These are phyloP conservation scores for Hydraecia micacea DNA, from an alignment of 2,888 invertebrate species.

Conservation along the genomic window DNA sequence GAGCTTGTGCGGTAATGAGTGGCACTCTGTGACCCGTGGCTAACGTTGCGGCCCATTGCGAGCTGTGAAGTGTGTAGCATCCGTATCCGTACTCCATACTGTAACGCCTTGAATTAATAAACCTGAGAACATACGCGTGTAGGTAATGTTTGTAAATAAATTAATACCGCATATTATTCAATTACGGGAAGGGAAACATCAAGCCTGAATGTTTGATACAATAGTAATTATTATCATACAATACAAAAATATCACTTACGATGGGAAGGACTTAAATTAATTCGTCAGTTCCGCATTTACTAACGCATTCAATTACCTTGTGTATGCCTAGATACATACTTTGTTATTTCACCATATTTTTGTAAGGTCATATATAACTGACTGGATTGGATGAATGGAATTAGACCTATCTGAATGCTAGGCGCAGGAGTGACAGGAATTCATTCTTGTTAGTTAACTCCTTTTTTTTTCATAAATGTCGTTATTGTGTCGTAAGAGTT, in stretches of 20 bases:
- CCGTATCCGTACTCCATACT: neutral
- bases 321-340: neutral
- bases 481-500: neutral
- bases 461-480: neutral
- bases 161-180: neutral
- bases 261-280: neutral
- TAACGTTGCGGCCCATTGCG: neutral
- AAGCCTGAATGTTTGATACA: constrained; percentile 11
- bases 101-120: neutral
- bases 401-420: neutral
- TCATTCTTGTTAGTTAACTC: neutral
- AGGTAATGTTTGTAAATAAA: constrained; percentile 16
- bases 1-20: neutral
- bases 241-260: neutral
- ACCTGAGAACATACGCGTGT: neutral
- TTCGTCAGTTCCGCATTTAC: constrained; percentile 10
- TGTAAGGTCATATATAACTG: neutral
- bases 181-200: neutral
- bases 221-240: constrained; percentile 15
- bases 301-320: neutral
- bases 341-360: neutral
- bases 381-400: neutral
- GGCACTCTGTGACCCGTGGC: constrained; percentile 15
- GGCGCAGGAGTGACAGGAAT: neutral
- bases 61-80: neutral